Evolutionary conservation across 2,888 invertebrate genomes (phyloP), one percentile per base, ranked within the genome.

Genomic region (Quadriops clusia): DNA sequence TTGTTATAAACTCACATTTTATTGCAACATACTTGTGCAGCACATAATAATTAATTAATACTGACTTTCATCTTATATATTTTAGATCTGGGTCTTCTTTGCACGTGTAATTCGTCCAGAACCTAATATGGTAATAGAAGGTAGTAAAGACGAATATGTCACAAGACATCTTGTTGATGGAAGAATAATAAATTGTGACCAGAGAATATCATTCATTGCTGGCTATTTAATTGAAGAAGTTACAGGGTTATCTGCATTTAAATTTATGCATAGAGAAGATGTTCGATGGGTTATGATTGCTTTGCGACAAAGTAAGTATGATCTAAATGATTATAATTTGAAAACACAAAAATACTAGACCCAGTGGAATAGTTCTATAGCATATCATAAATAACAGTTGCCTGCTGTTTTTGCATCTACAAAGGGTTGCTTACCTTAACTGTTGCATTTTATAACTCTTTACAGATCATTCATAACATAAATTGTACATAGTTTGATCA

Each of bases 221-320:
- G 91, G 91, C 3, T 87, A 87, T 53, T 76, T 91, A 77, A 78
- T 82, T 7, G 80, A 83, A 44, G 91, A 93, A 64, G 83, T 90
- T 2, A 74, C 78, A 6, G 89, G 89, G n/a, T 65, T 77, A 36
- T 85, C 83, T 39, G 89, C 89, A 6, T 93, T 91, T 59, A 74
- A 77, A 32, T 89, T 82, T 54, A 90, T 93, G 79, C 86, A 86
- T 60, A 74, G 76, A 53, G 85, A 89, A 44, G 90, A 91, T 64
- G 82, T 84, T 2, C 74, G 82, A 47, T 87, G 85, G 82, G 83
- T 87, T 0, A 78, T 87, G 54, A 80, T 87, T 50, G 87, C 86
- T 1, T 67, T 90, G 33, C 66, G 84, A 43, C 84, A 87, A 63
- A 90, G 82, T 82, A 61, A 68, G 72, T 64, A 30, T 17, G 17